phyloP scores from a whole-genome alignment of 2,888 invertebrate species.

The Seira musarum region DNA sequence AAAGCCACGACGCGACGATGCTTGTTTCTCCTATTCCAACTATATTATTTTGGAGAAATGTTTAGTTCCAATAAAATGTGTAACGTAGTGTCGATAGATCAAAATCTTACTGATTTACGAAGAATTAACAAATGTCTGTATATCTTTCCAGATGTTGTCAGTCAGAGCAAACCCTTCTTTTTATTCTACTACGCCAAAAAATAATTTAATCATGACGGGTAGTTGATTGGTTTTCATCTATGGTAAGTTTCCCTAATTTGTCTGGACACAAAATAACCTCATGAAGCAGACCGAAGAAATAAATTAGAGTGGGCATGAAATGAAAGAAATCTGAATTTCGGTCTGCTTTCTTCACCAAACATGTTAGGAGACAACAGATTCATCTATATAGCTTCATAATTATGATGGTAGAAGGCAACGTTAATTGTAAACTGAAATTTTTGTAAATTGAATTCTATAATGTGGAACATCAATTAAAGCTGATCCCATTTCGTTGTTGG shows the following conservation, averaged over 20 bases:
- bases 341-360: background rate
- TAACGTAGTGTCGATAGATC: background rate
- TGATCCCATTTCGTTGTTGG: conserved; percentile 42
- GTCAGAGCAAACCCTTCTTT: conserved; percentile 60
- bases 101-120: background rate
- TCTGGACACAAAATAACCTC: conserved; percentile 44
- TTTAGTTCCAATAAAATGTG: no score
- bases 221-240: conserved; percentile 61
- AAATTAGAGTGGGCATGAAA: background rate
- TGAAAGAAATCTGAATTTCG: background rate
- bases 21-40: no score
- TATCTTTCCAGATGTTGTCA: conserved; percentile 66
- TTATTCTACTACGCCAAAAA: conserved; percentile 63
- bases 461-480: background rate
- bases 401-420: background rate
- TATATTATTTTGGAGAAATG: no score
- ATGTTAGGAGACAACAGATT: background rate
- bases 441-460: background rate
- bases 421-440: no score
- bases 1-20: no score
- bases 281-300: conserved; percentile 38
- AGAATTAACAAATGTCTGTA: conserved; percentile 62
- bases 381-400: background rate
- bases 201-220: conserved; percentile 66
- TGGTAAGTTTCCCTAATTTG: conserved; percentile 62